Conservation (phyloP, 2,888 invertebrate genomes). For the Sinodicranocentrus sp. region DNA sequence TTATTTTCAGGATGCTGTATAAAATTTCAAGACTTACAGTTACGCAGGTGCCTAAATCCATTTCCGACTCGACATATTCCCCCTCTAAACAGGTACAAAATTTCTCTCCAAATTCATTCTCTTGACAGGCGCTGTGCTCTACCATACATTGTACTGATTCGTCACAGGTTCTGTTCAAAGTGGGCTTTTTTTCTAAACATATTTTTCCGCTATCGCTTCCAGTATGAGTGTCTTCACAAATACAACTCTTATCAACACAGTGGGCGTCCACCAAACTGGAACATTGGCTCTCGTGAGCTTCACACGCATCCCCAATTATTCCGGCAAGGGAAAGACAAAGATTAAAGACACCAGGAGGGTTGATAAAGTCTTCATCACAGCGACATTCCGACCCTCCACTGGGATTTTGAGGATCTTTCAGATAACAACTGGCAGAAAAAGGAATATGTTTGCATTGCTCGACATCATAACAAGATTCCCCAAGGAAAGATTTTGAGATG, state of each 20-base stretch:
- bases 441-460: not conserved
- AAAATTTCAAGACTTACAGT: not conserved
- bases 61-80: not conserved
- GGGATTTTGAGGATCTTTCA: not conserved
- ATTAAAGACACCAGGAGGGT: not conserved
- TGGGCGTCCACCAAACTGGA: too few species aligned
- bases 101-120: not conserved
- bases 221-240: not conserved
- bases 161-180: not conserved
- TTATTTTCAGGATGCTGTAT: not conserved
- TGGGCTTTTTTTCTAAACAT: not conserved
- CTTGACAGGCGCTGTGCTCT: not conserved
- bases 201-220: not conserved
- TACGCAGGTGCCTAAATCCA: not conserved
- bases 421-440: not conserved
- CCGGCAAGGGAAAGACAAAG: not conserved
- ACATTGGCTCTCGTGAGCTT: not conserved
- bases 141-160: conserved; percentile 1
- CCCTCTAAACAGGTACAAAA: not conserved
- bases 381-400: not conserved
- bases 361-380: not conserved
- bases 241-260: not conserved
- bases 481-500: not conserved
- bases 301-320: not conserved
- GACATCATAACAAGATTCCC: not conserved